A percentile compares a stretch with the other conserved stretches of the same genome.
phyloP scores from a whole-genome alignment of 2,113 vertebrate genomes.

The Pipa parva region DNA sequence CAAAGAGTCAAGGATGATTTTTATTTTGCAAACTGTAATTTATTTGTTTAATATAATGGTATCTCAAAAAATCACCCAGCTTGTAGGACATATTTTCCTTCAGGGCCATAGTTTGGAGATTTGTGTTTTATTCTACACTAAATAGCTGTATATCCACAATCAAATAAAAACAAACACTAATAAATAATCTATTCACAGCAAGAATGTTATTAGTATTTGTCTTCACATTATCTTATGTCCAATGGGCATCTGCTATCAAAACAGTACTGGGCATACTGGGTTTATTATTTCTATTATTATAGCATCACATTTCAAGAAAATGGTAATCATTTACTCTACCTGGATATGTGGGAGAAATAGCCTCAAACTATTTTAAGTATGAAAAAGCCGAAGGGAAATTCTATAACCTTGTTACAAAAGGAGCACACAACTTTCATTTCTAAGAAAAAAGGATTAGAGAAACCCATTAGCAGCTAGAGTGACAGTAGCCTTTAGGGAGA shows the following conservation, averaged over 20 bases:
- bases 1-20: too few relatives aligned
- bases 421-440: constrained; percentile 47
- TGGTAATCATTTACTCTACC: constrained; percentile 22
- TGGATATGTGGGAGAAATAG: constrained; percentile 23
- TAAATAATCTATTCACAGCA: too few relatives aligned
- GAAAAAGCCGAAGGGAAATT: constrained; percentile 44
- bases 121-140: too few relatives aligned
- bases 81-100: too few relatives aligned
- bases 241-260: neutral
- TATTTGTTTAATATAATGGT: too few relatives aligned
- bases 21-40: too few relatives aligned
- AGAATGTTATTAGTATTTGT: too few relatives aligned
- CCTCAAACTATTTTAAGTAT: constrained; percentile 41
- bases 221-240: too few relatives aligned
- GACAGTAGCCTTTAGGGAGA: constrained; percentile 50
- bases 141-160: too few relatives aligned
- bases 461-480: constrained; percentile 56
- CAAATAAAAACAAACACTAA: too few relatives aligned
- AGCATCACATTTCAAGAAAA: neutral
- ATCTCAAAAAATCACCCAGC: too few relatives aligned
- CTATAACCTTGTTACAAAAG: constrained; percentile 47
- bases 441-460: constrained; percentile 49
- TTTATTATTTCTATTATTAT: neutral
- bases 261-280: neutral
- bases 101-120: too few relatives aligned